Conservation (phyloP, 2,888 invertebrate species). For the Drosophila nigritarsus region DNA sequence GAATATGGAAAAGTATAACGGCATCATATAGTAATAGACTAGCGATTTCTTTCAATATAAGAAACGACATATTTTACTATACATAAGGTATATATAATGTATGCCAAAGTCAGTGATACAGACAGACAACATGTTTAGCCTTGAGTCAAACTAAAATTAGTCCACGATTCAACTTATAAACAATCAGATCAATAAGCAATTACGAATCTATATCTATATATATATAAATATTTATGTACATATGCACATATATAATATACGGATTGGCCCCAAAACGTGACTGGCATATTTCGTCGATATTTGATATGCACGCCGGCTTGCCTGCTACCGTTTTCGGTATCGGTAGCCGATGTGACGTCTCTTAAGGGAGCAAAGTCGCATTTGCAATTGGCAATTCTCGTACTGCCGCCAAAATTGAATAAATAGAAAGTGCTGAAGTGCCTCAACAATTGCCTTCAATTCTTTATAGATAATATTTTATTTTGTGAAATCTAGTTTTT, state of each 20-base stretch:
- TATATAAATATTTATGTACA: neutral
- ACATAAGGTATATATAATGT: neutral
- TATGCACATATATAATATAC: constrained; percentile 5
- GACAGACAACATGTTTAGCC: neutral
- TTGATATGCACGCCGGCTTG: constrained; percentile 12
- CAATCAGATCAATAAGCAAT: constrained; percentile 11
- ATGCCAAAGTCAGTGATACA: neutral
- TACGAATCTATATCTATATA: neutral
- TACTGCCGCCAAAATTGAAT: constrained; percentile 23
- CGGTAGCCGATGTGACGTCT: constrained; percentile 5
- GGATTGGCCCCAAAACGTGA: constrained; percentile 64
- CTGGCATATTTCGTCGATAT: constrained; percentile 49
- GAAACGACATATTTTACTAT: neutral
- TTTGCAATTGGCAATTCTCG: constrained; percentile 21
- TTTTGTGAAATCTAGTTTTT: neutral
- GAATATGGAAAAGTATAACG: neutral
- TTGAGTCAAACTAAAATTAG: neutral
- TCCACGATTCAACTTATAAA: neutral
- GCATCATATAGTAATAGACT: neutral
- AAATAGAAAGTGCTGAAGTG: constrained; percentile 16
- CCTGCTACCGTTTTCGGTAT: constrained; percentile 45
- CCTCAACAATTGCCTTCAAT: neutral
- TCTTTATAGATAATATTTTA: neutral
- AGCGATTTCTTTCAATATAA: neutral
- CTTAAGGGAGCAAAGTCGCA: constrained; percentile 14